Base-by-base conservation (phyloP, 2,113 vertebrate species). In the Eubucco bourcierii region DNA sequence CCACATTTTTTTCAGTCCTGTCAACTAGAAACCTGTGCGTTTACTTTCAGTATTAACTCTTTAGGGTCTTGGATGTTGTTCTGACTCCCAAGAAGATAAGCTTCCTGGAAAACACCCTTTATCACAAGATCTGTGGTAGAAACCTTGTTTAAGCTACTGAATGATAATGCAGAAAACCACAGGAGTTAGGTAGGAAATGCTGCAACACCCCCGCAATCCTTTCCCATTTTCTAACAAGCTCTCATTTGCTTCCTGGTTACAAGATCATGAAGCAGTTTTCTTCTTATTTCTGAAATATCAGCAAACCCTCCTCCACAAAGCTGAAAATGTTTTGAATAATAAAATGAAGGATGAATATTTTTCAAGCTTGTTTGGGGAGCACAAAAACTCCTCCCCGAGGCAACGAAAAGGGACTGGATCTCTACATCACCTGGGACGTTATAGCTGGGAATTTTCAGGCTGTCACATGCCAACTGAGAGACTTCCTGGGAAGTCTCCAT, bases 311-410 rank as follows among this genome's bases (percentile, higher is more conserved):
- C 79, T 88, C 76, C 4, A 1, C 84, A 94, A 80, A 92, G 70
- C 65, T 71, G 83, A 76, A 94, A 92, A 64, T 73, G 44, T 76
- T 92, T 90, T 76, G 46, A 88, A 81, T 79, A 65, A 76, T 92
- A 77, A 77, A 94, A 83, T 55, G 27, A 63, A 86, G 63, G 46
- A 27, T 76, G 75, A 82, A 82, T 28, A 47, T 64, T 85, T 85
- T 83, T 82, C 72, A 87, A 5, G 65, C 71, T 47, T 84, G 25
- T n/a, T 25, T 80, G 27, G 28, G 21, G 19, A 92, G 16, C 47
- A 83, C 59, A 73, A 83, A 8, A 1, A 25, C 39, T 94, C 17
- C 3, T 88, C 56, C n/a, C 60, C 20, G 8, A 37, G 60, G 7
- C 8, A 1, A 37, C 29, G 17, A 61, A 31, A 87, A 60, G 28